phyloP scores from a whole-genome alignment of 2,888 invertebrate genomes.

The Parnassius mnemosyne region DNA sequence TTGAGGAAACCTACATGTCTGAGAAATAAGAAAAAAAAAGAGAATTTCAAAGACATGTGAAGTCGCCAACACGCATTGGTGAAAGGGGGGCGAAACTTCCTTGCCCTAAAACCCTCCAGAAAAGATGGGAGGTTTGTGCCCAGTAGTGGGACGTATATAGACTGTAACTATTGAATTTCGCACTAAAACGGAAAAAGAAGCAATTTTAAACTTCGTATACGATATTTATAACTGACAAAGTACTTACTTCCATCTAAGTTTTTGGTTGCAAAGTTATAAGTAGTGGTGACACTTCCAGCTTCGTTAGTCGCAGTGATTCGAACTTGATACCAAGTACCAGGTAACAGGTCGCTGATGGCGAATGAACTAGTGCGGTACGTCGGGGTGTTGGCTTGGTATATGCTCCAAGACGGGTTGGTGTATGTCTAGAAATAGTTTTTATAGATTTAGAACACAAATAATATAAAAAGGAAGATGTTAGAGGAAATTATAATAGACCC shows the following conservation, averaged over 20 bases:
- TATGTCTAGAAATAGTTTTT: constrained; percentile 36
- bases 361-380: constrained; percentile 54
- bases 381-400: constrained; percentile 49
- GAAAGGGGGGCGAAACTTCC: too few species aligned
- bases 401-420: constrained; percentile 48
- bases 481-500: too few species aligned
- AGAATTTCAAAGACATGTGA: too few species aligned
- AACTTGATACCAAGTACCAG: constrained; percentile 83
- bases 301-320: constrained; percentile 82
- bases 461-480: too few species aligned
- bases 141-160: too few species aligned
- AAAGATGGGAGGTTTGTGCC: too few species aligned
- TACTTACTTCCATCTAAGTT: constrained; percentile 81
- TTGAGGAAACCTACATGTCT: too few species aligned
- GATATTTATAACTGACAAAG: not conserved
- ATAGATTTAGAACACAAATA: not conserved
- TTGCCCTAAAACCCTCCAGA: too few species aligned
- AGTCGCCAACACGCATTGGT: too few species aligned
- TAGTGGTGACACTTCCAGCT: constrained; percentile 80
- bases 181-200: not conserved
- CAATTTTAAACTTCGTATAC: not conserved
- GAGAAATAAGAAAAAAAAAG: too few species aligned
- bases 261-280: constrained; percentile 81
- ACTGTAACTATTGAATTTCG: too few species aligned
- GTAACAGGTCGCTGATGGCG: constrained; percentile 72